Base-by-base conservation (phyloP, 1,140 invertebrate species). In the Solenopsis invicta region DNA sequence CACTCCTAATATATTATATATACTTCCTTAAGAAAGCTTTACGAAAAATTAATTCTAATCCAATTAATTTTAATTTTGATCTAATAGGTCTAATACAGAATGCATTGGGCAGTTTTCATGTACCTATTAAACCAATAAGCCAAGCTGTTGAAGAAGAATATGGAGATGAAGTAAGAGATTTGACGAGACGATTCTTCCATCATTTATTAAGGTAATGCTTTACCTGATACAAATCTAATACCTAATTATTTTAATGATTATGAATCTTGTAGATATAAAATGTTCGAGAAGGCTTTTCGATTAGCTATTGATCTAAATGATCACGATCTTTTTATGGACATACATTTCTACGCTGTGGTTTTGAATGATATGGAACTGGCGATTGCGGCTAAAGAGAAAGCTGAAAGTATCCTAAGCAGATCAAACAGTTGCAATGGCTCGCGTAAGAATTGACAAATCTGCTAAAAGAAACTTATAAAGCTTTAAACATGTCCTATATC, bases 231-330 rank as follows among this genome's bases (percentile, higher is more conserved):
- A 10, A 54, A 81, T 45, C 8, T 66, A 45, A 61, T 21, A n/a
- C 13, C 76, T 18, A 75, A 45, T 21, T 34, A 52, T 21, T 84
- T 64, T 61, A 85, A 64, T 52, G 52, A 78, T 80, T 41, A 24
- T 62, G 66, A 64, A 69, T 71, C 85, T 86, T 87, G 10, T 87
- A 98, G 98, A 86, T 97, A 98, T 92, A 96, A 97, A 78, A 95
- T 98, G 69, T 97, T 98, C 93, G 98, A 98, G 92, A 98, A 98
- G 92, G 98, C 98, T 12, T 98, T 98, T 92, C 96, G 98, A 82
- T 95, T 99, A 67, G 98, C 98, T 18, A 97, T 98, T 89, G 98
- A 99, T 94, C 96, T 99, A 76, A 96, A 96, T 48, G 97, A 98
- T 93, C 97, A 97, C 92, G 98, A 98, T 95, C 96, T 98, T 54